Evolutionary conservation across 37 sponge, comb jelly and placozoan genomes (phyloP), one percentile per base, ranked within the genome.

Genomic region (Spongilla lacustris): DNA sequence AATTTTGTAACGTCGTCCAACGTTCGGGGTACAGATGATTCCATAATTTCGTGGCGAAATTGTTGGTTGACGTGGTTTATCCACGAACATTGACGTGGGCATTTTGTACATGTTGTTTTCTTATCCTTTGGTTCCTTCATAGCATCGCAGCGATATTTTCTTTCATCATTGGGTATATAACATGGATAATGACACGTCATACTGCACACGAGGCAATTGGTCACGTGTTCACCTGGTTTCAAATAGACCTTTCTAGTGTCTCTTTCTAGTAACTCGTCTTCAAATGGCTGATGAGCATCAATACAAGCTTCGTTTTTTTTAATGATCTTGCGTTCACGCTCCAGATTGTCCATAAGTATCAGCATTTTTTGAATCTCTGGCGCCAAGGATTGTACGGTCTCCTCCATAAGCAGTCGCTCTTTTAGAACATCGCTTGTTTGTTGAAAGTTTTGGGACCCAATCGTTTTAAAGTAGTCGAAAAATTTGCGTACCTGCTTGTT

Each of bases 21-120:
- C 6, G 41, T 41, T 41, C 41, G 6, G 41, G 6, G 6, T 41
- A 41, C 41, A n/a, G n/a, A n/a, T n/a, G n/a, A 33, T 41, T 41
- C 6, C 41, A 41, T 41, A 41, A 3, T 6, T 3, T 41, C 6
- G 3, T 41, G 41, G 41, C 6, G 41, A 9, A 41, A 80, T 87
- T 5, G n/a, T n/a, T n/a, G n/a, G n/a, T n/a, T n/a, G n/a, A 13
- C 4, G 30, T 87, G 88, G 1, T 73, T 17, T 22, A 29, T 67
- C 88, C 88, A 87, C 11, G 34, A 46, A 46, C 88, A 87, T 32
- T 87, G 36, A 26, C 75, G 66, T 29, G 75, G 67, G 49, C 88
- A 87, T 0, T 73, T 76, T 41, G 67, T 74, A 36, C 88, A 87
- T 13, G 38, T 10, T 9, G 82, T 32, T 30, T 81, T 68, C 2